Conservation (phyloP, 2,888 invertebrate species). For the Latrodectus hesperus region DNA sequence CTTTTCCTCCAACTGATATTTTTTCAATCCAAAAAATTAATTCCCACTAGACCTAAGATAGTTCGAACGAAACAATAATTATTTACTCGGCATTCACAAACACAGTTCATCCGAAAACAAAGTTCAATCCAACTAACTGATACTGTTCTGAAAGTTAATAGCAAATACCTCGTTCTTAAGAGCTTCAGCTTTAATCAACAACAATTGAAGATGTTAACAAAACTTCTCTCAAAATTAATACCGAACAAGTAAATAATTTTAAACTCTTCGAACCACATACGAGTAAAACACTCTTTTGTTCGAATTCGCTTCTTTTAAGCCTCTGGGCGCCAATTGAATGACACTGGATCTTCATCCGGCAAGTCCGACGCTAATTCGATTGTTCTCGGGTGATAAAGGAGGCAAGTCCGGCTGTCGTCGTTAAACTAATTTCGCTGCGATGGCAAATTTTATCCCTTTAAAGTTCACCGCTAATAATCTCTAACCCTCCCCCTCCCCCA, state of each 20-base stretch:
- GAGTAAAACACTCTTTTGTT: neutral
- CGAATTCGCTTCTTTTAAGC: neutral
- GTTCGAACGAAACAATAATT: too few relatives aligned
- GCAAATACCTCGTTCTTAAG: neutral
- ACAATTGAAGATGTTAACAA: neutral
- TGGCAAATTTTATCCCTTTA: constrained; percentile 31
- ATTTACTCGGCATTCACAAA: too few relatives aligned
- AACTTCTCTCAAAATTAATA: neutral
- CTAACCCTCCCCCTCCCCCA: neutral
- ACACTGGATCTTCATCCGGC: constrained; percentile 41
- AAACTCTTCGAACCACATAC: neutral
- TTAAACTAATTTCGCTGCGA: constrained; percentile 51
- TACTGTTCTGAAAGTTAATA: neutral
- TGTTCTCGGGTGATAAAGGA: constrained; percentile 50
- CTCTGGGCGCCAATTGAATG: constrained; percentile 8
- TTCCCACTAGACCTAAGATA: too few relatives aligned
- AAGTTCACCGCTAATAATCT: constrained; percentile 20
- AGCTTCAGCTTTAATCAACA: neutral
- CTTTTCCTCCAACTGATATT: too few relatives aligned
- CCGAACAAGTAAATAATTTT: neutral
- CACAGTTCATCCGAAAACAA: too few relatives aligned
- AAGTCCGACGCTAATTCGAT: constrained; percentile 28
- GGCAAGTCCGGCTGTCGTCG: constrained; percentile 31
- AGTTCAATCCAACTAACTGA: too few relatives aligned
- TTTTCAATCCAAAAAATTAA: too few relatives aligned